Conservation (phyloP, 2,888 invertebrate species). For the Meghimatium bilineatum region DNA sequence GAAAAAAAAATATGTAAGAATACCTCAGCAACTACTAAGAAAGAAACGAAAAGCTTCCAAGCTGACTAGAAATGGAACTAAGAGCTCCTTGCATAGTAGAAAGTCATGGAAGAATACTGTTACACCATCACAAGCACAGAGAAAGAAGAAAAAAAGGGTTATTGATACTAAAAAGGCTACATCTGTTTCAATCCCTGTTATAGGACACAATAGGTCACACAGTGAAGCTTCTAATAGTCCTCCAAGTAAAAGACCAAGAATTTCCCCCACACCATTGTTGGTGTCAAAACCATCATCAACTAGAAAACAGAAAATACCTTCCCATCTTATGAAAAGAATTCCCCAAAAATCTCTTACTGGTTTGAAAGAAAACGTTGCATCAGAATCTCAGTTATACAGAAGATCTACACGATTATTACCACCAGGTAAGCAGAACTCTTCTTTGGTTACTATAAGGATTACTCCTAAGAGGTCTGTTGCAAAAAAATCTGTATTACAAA, state of each 20-base stretch:
- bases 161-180: background rate
- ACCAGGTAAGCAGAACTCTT: background rate
- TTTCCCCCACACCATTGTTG: background rate
- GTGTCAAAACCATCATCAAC: background rate
- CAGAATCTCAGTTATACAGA: background rate
- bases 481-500: background rate
- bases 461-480: background rate
- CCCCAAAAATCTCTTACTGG: background rate
- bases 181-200: background rate
- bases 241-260: slow-evolving; percentile 7
- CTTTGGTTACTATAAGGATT: background rate
- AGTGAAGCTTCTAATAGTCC: background rate
- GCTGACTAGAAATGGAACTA: background rate
- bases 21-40: background rate
- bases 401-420: background rate
- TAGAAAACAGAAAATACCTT: background rate
- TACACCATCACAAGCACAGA: background rate
- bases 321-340: background rate
- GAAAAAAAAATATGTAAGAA: background rate
- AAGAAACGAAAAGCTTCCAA: background rate
- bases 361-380: background rate
- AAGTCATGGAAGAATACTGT: background rate
- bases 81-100: background rate
- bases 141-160: background rate
- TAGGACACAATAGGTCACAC: background rate